Percentiles rank a stretch among this genome's conserved stretches.
Conservation (phyloP, 2,797 vertebrate genomes). For the Arnoldichthys spilopterus region DNA sequence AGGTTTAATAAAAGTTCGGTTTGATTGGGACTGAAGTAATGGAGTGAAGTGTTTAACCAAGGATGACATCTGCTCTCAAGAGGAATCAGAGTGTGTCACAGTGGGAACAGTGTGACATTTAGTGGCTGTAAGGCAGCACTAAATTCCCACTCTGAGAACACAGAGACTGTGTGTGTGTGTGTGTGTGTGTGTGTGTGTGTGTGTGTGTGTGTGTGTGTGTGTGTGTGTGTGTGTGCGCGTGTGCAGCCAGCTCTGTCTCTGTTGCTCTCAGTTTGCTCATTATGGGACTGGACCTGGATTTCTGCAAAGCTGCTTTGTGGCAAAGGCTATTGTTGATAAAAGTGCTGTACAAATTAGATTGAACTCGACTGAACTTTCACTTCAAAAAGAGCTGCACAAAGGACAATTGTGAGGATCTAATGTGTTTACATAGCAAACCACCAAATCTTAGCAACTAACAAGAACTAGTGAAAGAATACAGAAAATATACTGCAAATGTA, state of each 20-base stretch:
- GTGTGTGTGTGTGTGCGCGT: not conserved
- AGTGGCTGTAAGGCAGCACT: not conserved
- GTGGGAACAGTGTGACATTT: conserved; percentile 45
- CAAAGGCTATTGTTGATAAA: not conserved
- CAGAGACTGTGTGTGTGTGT: not conserved
- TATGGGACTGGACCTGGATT: not conserved
- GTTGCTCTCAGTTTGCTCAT: conserved; percentile 1
- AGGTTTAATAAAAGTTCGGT: no score
- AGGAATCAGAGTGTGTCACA: conserved; percentile 17
- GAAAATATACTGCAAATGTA: no score
- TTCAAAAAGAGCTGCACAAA: not conserved
- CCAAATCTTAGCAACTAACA: no score
- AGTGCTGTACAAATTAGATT: not conserved
- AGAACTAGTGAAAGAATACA: no score
- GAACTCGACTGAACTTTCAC: not conserved
- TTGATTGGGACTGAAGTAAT: not conserved
- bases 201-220: conserved; percentile 5
- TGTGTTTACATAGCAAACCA: not conserved
- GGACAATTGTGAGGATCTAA: not conserved
- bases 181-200: not conserved
- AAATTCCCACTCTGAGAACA: conserved; percentile 32
- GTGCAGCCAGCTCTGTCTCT: not conserved
- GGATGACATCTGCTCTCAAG: not conserved
- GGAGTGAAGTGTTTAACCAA: not conserved
- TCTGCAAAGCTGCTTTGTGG: not conserved